Percentiles rank a stretch among this genome's conserved stretches.
Evolutionary conservation across 2,113 vertebrate species (phyloP).

Genomic region (Tragelaphus scriptus): DNA sequence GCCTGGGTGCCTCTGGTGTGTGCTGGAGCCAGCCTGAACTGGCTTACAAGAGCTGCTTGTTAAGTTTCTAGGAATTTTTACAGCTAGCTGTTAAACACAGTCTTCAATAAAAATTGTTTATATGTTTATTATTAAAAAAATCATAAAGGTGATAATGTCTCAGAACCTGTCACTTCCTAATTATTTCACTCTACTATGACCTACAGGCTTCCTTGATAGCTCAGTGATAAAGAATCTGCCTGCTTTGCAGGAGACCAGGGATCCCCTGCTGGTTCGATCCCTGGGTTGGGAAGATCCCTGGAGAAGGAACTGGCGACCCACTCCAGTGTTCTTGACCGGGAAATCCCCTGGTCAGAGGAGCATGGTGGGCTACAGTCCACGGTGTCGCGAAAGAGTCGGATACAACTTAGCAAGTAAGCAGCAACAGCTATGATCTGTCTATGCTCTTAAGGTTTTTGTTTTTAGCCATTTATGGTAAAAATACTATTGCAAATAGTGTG

Average conservation of each 20-base stretch:
- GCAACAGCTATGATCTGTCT: too few species aligned
- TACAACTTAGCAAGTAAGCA: background rate
- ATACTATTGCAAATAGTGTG: background rate
- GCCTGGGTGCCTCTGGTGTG: background rate
- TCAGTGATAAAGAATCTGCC: background rate
- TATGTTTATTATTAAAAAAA: background rate
- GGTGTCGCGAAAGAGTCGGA: fast-evolving
- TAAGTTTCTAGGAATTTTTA: background rate
- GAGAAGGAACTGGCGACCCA: background rate
- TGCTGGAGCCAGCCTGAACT: background rate
- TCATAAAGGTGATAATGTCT: background rate
- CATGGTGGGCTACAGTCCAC: background rate
- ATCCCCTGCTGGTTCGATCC: background rate
- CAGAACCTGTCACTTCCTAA: background rate
- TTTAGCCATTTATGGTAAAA: background rate
- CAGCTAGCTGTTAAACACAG: background rate
- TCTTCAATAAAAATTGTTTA: background rate
- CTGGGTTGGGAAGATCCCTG: background rate
- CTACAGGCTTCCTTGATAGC: background rate
- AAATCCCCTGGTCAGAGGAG: background rate
- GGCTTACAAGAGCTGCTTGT: background rate
- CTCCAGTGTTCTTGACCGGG: background rate
- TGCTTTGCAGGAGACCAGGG: background rate
- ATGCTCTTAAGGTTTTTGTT: background rate
- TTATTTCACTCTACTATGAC: background rate